These are phyloP conservation scores for Zaprionus africanus DNA, from an alignment of 1,140 invertebrate genomes.

Conservation along the genomic window DNA sequence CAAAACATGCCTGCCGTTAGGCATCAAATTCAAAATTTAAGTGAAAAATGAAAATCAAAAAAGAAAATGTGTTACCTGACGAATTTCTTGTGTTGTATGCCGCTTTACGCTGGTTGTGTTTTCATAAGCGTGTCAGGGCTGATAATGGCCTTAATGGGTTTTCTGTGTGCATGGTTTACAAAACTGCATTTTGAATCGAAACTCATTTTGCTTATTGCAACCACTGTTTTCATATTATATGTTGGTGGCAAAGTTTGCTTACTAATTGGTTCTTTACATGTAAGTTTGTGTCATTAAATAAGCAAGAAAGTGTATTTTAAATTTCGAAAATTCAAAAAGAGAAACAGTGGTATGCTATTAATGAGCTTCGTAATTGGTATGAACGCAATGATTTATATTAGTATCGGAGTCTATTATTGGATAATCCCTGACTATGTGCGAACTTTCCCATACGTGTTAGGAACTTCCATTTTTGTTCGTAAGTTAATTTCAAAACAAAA, in stretches of 20 bases:
- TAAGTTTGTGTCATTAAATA: not conserved
- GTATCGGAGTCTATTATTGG: not conserved
- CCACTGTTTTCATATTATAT: not conserved
- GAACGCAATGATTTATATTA: not conserved
- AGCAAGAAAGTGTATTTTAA: not conserved
- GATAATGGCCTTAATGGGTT: not conserved
- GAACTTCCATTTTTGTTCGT: not conserved
- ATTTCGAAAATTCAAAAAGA: not conserved
- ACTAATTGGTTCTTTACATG: not conserved
- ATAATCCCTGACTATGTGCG: not conserved
- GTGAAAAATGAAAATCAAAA: not conserved
- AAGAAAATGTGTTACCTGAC: conserved; percentile 20
- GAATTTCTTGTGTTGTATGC: conserved; percentile 31
- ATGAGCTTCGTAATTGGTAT: not conserved
- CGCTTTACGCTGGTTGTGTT: conserved; percentile 27
- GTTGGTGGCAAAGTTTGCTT: not conserved
- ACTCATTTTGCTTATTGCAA: not conserved
- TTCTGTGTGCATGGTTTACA: not conserved
- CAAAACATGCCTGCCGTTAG: not conserved
- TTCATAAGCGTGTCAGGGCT: conserved; percentile 11
- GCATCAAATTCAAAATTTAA: conserved; percentile 11
- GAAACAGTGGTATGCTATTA: not conserved
- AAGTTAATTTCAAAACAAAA: not conserved
- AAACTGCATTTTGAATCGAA: not conserved
- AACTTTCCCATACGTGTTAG: not conserved